Evolutionary conservation across 2,113 vertebrate genomes (phyloP).

Genomic region (Lota lota): DNA sequence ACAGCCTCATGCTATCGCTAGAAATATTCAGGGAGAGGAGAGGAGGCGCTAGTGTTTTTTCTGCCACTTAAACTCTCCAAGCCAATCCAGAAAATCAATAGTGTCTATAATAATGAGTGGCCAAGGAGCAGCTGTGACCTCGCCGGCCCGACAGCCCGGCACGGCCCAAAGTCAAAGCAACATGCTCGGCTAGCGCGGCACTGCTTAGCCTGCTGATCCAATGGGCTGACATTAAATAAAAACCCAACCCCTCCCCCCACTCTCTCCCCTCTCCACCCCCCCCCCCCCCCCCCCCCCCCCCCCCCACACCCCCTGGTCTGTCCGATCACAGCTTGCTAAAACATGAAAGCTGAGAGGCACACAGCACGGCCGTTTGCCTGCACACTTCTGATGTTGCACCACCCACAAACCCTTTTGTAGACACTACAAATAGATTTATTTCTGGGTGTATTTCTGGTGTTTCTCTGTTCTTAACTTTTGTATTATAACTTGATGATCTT

Average conservation of each 20-base stretch:
- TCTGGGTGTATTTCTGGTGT: no score
- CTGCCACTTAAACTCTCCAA: conserved; percentile 15
- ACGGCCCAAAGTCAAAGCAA: conserved; percentile 55
- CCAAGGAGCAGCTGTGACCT: conserved; percentile 43
- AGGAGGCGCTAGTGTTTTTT: conserved; percentile 11
- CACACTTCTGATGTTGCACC: no score
- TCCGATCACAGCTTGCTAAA: conserved; percentile 23
- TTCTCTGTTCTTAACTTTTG: no score
- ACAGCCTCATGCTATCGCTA: background rate
- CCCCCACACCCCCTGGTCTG: background rate
- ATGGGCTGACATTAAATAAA: conserved; percentile 67
- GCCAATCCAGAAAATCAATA: conserved; percentile 63
- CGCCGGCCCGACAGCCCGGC: conserved; percentile 30
- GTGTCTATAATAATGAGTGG: conserved; percentile 49
- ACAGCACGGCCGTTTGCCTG: no score
- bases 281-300: no score
- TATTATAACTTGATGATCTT: no score
- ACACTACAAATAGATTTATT: no score
- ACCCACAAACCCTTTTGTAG: no score
- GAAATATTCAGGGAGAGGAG: background rate
- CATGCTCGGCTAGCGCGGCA: conserved; percentile 50
- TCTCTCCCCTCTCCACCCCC: no score
- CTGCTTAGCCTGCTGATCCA: conserved; percentile 57
- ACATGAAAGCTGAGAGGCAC: conserved; percentile 6
- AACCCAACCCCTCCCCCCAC: conserved; percentile 39